Conservation (phyloP, 37 sponge, comb jelly and placozoan species). For the Lycopodina hypogea region DNA sequence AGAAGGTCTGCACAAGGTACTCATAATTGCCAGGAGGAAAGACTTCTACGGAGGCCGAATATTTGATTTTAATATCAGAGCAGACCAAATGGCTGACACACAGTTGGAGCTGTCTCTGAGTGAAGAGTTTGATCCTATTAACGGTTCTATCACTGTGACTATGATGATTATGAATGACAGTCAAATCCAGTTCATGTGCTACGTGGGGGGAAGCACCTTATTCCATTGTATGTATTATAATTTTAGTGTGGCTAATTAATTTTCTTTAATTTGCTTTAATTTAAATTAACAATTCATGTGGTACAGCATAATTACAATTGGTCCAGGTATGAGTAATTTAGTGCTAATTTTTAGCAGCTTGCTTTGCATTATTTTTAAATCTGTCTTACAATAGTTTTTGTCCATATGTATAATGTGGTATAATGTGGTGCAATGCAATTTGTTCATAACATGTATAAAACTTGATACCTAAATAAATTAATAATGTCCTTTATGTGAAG, state of each 20-base stretch:
- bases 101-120: not conserved
- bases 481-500: no score
- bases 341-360: no score
- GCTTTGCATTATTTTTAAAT: no score
- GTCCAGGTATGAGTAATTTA: no score
- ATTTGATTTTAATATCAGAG: not conserved
- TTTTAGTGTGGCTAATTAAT: not conserved
- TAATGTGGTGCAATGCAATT: no score
- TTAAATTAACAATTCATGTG: no score
- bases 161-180: not conserved
- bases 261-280: no score
- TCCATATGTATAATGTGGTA: no score
- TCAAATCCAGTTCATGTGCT: constrained; percentile 10
- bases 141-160: not conserved
- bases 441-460: no score
- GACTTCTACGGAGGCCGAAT: not conserved
- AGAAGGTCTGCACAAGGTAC: constrained; percentile 3
- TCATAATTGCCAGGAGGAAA: constrained; percentile 12
- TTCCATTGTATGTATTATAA: constrained; percentile 17
- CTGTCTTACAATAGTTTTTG: no score
- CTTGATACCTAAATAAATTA: no score
- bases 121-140: not conserved
- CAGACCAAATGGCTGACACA: not conserved
- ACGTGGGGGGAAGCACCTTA: constrained; percentile 13
- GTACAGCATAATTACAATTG: no score